Evolutionary conservation across 2,888 invertebrate genomes (phyloP).

Genomic region (Ornithoptera priamus): DNA sequence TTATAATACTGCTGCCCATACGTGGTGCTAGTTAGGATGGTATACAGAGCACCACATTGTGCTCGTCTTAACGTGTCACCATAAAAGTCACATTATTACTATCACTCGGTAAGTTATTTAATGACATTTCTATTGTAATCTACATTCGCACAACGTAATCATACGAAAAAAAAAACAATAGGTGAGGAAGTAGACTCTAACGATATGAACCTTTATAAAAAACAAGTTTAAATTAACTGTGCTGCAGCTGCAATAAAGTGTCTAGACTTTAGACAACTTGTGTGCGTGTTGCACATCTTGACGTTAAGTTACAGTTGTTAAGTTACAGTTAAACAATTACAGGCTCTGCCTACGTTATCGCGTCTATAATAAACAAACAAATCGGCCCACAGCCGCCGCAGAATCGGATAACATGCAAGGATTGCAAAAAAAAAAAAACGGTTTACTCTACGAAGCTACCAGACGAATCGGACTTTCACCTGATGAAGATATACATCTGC

Average conservation of each 20-base stretch:
- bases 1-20: too few relatives aligned
- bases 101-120: too few relatives aligned
- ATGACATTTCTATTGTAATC: too few relatives aligned
- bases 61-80: too few relatives aligned
- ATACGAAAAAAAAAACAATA: not conserved
- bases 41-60: too few relatives aligned
- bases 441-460: too few relatives aligned
- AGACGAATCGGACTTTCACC: too few relatives aligned
- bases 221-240: not conserved
- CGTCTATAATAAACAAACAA: constrained; percentile 11
- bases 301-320: constrained; percentile 9
- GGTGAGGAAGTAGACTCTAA: not conserved
- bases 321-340: not conserved
- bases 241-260: not conserved
- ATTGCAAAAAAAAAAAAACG: too few relatives aligned
- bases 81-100: too few relatives aligned
- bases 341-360: constrained; percentile 7
- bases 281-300: constrained; percentile 21
- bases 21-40: too few relatives aligned
- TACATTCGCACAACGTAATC: too few relatives aligned
- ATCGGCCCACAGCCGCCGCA: constrained; percentile 11
- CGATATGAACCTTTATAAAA: not conserved
- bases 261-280: not conserved
- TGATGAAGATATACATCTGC: too few relatives aligned
- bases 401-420: not conserved